phyloP scores from a whole-genome alignment of 2,797 vertebrate species.

The Euthynnus affinis region DNA sequence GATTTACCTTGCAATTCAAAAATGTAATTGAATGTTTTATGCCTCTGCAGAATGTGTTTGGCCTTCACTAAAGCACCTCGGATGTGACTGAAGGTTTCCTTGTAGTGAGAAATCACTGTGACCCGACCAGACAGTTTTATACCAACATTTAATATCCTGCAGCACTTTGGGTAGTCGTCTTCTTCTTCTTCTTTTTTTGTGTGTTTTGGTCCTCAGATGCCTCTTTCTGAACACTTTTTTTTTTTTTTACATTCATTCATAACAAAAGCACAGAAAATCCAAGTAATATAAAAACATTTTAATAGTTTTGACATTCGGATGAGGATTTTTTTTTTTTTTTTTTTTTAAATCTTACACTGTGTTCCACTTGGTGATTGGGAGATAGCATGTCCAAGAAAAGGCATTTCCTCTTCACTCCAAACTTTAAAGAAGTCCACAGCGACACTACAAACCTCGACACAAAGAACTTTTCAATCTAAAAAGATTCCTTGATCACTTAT shows the following conservation, averaged over 20 bases:
- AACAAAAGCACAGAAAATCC: slow-evolving; percentile 46
- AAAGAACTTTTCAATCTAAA: slow-evolving; percentile 48
- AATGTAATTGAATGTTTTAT: slow-evolving; percentile 44
- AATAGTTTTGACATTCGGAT: slow-evolving; percentile 84
- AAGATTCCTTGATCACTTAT: slow-evolving; percentile 36
- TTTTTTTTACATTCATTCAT: not conserved
- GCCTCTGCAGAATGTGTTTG: slow-evolving; percentile 47
- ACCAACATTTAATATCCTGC: not conserved
- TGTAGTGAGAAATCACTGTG: slow-evolving; percentile 27
- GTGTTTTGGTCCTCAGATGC: not conserved
- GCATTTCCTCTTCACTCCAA: slow-evolving; percentile 58
- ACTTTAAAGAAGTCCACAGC: slow-evolving; percentile 53
- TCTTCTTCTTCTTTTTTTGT: not conserved
- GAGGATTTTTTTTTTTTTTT: slow-evolving; percentile 60
- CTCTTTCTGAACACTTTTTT: not conserved
- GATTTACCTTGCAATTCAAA: slow-evolving; percentile 36
- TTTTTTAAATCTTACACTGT: slow-evolving; percentile 69
- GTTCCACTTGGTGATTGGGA: slow-evolving; percentile 65
- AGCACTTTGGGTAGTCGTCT: not conserved
- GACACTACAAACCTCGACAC: slow-evolving; percentile 69
- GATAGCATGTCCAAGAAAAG: slow-evolving; percentile 59
- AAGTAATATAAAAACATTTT: slow-evolving; percentile 78
- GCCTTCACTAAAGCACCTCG: slow-evolving; percentile 31
- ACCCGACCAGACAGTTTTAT: slow-evolving; percentile 13
- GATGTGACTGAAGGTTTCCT: slow-evolving; percentile 11